These are phyloP conservation scores for Tiliqua scincoides DNA, from an alignment of 2,113 vertebrate species.

Conservation along the genomic window DNA sequence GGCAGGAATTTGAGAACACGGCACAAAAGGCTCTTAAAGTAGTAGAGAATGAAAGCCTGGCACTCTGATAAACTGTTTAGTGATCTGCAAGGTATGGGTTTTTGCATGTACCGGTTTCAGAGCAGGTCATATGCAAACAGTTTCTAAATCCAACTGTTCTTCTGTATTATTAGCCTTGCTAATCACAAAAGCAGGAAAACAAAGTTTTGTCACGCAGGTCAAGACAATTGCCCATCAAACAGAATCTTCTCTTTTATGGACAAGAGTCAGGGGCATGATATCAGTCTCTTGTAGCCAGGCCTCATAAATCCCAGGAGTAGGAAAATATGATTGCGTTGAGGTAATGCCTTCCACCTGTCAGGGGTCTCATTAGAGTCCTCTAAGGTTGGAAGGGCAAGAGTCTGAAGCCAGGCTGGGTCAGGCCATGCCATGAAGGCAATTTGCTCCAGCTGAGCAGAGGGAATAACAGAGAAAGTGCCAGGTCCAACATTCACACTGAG, in stretches of 20 bases:
- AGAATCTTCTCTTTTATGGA: background rate
- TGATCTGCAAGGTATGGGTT: background rate
- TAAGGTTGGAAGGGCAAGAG: no score
- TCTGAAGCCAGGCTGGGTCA: no score
- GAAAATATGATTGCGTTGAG: background rate
- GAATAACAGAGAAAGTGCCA: no score
- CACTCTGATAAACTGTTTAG: background rate
- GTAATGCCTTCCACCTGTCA: background rate
- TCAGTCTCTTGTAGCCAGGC: background rate
- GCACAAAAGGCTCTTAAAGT: background rate
- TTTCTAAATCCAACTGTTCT: background rate
- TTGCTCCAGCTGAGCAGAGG: no score
- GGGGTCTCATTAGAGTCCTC: background rate
- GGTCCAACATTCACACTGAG: no score
- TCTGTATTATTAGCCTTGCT: background rate
- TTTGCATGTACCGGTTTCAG: background rate
- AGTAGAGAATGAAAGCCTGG: background rate
- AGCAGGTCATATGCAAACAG: background rate
- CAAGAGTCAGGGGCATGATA: background rate
- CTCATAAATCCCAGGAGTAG: background rate
- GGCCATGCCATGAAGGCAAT: no score
- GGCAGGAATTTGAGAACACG: slow-evolving; percentile 3
- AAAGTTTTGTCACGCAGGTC: background rate
- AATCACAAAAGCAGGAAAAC: background rate
- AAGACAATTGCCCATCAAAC: background rate